Conservation (phyloP, 2,888 invertebrate genomes). For the Brassicogethes aeneus region DNA sequence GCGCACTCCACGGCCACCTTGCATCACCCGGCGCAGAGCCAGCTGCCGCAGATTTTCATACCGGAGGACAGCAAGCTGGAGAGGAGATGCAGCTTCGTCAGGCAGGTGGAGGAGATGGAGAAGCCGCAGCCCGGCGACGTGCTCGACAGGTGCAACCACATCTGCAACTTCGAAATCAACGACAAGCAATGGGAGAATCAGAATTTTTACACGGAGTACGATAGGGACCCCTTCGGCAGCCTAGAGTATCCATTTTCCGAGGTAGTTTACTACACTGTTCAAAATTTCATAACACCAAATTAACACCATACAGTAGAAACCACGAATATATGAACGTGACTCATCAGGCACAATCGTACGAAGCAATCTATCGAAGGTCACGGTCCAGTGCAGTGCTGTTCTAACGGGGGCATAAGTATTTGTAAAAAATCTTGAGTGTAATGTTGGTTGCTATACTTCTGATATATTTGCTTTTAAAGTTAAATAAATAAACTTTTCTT, state of each 20-base stretch:
- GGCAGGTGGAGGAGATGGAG: constrained; percentile 42
- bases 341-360: too few relatives aligned
- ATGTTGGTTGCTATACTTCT: too few relatives aligned
- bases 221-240: constrained; percentile 37
- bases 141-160: constrained; percentile 37
- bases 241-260: constrained; percentile 42
- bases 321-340: too few relatives aligned
- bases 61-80: constrained; percentile 38
- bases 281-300: too few relatives aligned
- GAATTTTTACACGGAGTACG: constrained; percentile 34
- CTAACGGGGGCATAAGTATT: too few relatives aligned
- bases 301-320: too few relatives aligned
- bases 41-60: constrained; percentile 47
- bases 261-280: constrained; percentile 29
- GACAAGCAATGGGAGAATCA: constrained; percentile 34
- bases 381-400: too few relatives aligned
- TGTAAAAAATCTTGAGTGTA: too few relatives aligned
- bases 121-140: constrained; percentile 33
- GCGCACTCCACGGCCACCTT: constrained; percentile 34
- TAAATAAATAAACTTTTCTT: too few relatives aligned
- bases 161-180: constrained; percentile 40
- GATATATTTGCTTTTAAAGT: too few relatives aligned
- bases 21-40: constrained; percentile 33
- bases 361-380: too few relatives aligned
- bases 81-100: constrained; percentile 43